Conservation (phyloP, 2,113 vertebrate species). For the Verasper variegatus region DNA sequence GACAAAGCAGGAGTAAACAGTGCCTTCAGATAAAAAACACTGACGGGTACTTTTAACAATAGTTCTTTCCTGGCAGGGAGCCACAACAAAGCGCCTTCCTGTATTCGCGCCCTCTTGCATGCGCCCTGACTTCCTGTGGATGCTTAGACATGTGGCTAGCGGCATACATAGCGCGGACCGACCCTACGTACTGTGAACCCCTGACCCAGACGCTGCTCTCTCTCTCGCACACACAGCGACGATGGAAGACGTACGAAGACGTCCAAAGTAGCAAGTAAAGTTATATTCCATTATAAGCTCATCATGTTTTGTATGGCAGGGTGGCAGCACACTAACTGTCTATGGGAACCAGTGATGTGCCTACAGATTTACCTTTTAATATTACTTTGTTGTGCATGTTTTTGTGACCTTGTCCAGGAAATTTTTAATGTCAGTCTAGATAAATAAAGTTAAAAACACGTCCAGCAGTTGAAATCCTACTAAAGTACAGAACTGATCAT, state of each 20-base stretch:
- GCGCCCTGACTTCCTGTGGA: conserved; percentile 81
- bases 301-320: not conserved
- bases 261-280: not conserved
- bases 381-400: not conserved
- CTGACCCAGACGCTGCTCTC: conserved; percentile 41
- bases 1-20: conserved; percentile 76
- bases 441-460: too few relatives aligned
- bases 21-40: conserved; percentile 72
- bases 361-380: not conserved
- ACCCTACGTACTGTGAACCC: conserved; percentile 33
- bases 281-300: not conserved
- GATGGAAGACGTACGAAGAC: not conserved
- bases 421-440: too few relatives aligned
- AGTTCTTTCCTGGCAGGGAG: conserved; percentile 80
- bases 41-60: conserved; percentile 78
- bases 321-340: not conserved
- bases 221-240: conserved; percentile 27
- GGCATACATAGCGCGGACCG: conserved; percentile 32
- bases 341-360: not conserved
- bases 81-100: conserved; percentile 82
- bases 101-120: conserved; percentile 75
- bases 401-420: not conserved
- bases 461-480: too few relatives aligned
- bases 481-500: too few relatives aligned
- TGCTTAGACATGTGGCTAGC: conserved; percentile 75